These are phyloP conservation scores for Samia ricini DNA, from an alignment of 1,140 invertebrate species.

Conservation along the genomic window DNA sequence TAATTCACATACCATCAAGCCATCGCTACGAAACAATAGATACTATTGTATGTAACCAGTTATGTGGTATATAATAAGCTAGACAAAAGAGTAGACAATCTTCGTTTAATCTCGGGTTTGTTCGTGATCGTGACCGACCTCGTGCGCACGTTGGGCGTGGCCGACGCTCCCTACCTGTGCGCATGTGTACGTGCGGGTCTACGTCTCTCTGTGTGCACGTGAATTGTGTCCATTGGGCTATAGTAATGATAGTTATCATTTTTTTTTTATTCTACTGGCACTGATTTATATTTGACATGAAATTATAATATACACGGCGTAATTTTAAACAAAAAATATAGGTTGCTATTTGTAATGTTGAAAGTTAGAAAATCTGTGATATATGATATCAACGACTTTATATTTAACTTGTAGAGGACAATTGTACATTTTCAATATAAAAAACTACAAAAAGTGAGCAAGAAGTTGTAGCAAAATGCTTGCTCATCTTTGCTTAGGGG, in stretches of 20 bases:
- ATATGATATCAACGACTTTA: too few species aligned
- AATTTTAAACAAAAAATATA: neutral
- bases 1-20: slow-evolving; percentile 13
- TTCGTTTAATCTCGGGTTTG: slow-evolving; percentile 45
- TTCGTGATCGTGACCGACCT: slow-evolving; percentile 55
- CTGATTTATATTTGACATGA: neutral
- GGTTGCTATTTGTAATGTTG: neutral
- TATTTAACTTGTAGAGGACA: too few species aligned
- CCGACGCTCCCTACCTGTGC: neutral
- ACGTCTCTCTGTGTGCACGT: slow-evolving; percentile 44
- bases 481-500: too few species aligned
- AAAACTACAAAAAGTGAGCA: too few species aligned
- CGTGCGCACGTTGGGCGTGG: slow-evolving; percentile 44
- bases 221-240: slow-evolving; percentile 43
- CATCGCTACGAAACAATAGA: slow-evolving; percentile 31
- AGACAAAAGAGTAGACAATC: slow-evolving; percentile 58
- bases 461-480: too few species aligned
- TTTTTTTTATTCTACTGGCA: neutral
- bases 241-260: neutral
- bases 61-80: slow-evolving; percentile 30
- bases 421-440: too few species aligned
- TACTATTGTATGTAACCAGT: slow-evolving; percentile 18
- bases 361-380: neutral
- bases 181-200: too few species aligned
- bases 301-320: neutral